Evolutionary conservation across 2,113 vertebrate species (phyloP), one percentile per base, ranked within the genome.

Genomic region (Pipra filicauda): DNA sequence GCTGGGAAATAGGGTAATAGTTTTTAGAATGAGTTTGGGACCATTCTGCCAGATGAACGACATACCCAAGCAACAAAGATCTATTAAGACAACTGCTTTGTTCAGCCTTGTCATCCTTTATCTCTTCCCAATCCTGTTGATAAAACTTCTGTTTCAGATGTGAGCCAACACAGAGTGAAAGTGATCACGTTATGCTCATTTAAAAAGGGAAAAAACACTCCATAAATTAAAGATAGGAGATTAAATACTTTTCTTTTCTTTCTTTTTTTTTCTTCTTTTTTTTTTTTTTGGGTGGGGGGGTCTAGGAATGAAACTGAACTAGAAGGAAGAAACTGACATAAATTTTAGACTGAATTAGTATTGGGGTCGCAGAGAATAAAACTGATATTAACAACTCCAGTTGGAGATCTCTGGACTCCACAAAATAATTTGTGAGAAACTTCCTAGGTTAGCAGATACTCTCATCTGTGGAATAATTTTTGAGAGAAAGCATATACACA

Each of bases 121-220:
- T 20, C 9, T 86, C 44, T 76, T 64, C n/a, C 14, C 28, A 85
- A 31, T 48, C 5, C 48, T 70, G 26, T 16, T 73, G 61, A 30
- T 23, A 66, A 66, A 85, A 62, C 20, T 6, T 76, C 15, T 76
- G 15, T 39, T 92, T 86, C 54, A 91, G 27, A 35, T 69, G 11
- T 31, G 64, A 79, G 11, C 4, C 30, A 90, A 31, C 15, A 37
- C 4, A n/a, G 16, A 14, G 12, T 1, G 4, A 66, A 72, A 83
- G 21, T 2, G 1, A 39, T 30, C 27, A 35, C 12, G 12, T 43
- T 71, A 46, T 6, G 4, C 3, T 59, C 8, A 23, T 46, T 57
- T 5, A 31, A 62, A 74, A 94, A n/a, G 18, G 20, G 2, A 2
- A 1, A 19, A 65, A 61, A 71, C 19, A 2, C 0, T 9, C 2